These are phyloP conservation scores for Sigmodon hispidus DNA, from an alignment of 2,113 vertebrate genomes.

Conservation along the genomic window DNA sequence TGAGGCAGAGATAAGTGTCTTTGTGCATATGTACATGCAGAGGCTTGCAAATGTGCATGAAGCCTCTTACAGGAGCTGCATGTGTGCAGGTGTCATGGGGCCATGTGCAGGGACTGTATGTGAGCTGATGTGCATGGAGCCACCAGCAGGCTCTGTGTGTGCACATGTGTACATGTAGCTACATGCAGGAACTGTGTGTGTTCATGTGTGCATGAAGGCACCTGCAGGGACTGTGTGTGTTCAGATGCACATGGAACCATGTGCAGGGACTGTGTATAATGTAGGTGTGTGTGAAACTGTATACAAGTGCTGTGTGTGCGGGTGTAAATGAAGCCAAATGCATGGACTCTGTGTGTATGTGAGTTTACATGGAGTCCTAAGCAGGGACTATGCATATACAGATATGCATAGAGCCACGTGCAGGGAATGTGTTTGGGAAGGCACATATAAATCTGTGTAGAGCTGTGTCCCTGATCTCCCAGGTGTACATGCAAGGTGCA, in stretches of 20 bases:
- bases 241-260: background rate
- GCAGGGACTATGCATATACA: background rate
- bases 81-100: fast-evolving
- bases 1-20: background rate
- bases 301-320: background rate
- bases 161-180: background rate
- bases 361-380: too few relatives aligned
- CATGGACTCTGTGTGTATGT: background rate
- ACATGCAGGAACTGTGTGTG: background rate
- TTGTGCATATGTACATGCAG: background rate
- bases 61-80: background rate
- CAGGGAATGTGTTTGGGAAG: background rate
- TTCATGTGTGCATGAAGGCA: background rate
- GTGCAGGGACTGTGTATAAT: background rate
- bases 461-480: background rate
- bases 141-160: background rate
- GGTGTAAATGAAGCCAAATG: fast-evolving
- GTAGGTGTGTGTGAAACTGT: fast-evolving
- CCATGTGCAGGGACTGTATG: background rate
- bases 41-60: fast-evolving
- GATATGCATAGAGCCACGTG: background rate
- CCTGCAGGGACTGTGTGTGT: too few relatives aligned
- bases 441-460: background rate
- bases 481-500: fast-evolving
- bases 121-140: too few relatives aligned